Base-by-base conservation (phyloP, 2,113 vertebrate species). In the Porphyrio hochstetteri region DNA sequence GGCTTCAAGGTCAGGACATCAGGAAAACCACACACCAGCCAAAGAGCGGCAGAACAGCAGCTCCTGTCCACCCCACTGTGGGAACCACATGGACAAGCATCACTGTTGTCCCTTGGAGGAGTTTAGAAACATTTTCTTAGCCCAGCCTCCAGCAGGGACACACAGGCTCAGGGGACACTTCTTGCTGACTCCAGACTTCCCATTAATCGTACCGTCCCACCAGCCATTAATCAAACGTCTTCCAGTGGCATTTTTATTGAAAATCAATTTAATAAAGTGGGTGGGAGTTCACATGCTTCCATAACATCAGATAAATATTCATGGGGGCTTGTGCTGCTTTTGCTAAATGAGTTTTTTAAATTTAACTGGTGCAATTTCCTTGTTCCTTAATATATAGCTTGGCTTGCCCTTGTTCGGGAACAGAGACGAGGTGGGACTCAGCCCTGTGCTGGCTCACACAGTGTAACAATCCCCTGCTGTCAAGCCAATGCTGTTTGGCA, bases 221-320 rank as follows among this genome's bases (percentile, higher is more conserved):
- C 63, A 92, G 92, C 77, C 95, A 95, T 96, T 96, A 94, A 95
- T 96, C 96, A 96, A 92, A 96, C 0, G 10, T 94, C 91, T 87
- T 95, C 74, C 83, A 72, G 86, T 95, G 70, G 91, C 92, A 87
- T 94, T 93, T 96, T 96, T 96, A 97, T 95, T 93, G 96, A 95
- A 96, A 94, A 94, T 96, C 95, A 96, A 96, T 96, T 95, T 95
- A 96, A 95, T 96, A 95, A 96, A 97, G 95, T 94, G 96, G 94
- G 92, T 96, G 93, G 91, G 92, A 94, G 93, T 88, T 93, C 63
- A 71, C 92, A 88, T 13, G 65, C 88, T 91, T 89, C 95, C 88
- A 67, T 92, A 94, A 87, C 81, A 96, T 64, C 86, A 91, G 92
- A 95, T 95, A 92, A 96, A 97, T 96, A 96, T 97, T 97, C 95